Evolutionary conservation across 2,113 vertebrate genomes (phyloP), one percentile per base, ranked within the genome.

Genomic region (Microtus ochrogaster): DNA sequence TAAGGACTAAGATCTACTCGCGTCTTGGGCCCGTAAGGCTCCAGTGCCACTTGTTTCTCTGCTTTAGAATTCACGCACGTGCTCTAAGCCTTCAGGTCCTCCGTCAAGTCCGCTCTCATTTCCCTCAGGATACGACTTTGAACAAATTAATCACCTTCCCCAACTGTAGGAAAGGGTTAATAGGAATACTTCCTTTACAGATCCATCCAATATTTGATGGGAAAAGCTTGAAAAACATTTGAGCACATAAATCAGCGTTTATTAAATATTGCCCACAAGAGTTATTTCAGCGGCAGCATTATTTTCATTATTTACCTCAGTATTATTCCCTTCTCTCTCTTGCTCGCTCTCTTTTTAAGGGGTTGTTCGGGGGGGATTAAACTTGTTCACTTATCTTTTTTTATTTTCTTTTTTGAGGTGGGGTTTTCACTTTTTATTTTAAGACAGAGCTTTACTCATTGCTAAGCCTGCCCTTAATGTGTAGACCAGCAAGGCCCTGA

Each of bases 1-100:
- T 0, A 0, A 30, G 47, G 6, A 44, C 22, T 22, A 13, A 8
- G 28, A n/a, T 72, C 16, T 47, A 33, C 4, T 72, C 61, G 0
- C 0, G 0, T 28, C 44, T 47, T 61, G 33, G 28, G 14, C 14
- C 52, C 28, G 21, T 39, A 5, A 49, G 14, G 14, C 6, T 49
- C 28, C 65, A 61, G 41, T 55, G 30, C 28, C 65, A 14, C 28
- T 22, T 55, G 12, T 8, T 39, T 61, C 22, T 39, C 3, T 26
- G 19, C 52, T 3, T 58, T 24, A 61, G 39, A 39, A 61, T 58
- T 61, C n/a, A 17, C 36, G 17, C 26, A 9, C 14, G 74, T 76
- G 41, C 16, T 3, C 13, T 28, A 41, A 28, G 12, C 14, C 10
- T 41, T 41, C 61, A 19, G 39, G 39, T 66, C 58, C 81, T 22